Evolutionary conservation across 2,888 invertebrate genomes (phyloP), one percentile per base, ranked within the genome.

Genomic region (Dusona sp.): DNA sequence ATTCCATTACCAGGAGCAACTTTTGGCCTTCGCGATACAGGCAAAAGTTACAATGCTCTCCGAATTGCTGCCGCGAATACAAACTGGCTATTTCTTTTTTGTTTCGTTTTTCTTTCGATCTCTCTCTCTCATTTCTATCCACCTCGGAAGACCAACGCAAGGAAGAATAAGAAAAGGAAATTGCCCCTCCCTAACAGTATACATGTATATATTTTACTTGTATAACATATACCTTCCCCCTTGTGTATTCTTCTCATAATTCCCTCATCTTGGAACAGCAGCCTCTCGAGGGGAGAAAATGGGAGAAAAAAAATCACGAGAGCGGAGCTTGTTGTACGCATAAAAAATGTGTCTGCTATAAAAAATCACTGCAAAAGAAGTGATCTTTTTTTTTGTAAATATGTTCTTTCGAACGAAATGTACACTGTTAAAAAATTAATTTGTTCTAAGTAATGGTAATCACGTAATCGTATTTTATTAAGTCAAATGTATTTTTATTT

Each of bases 21-120:
- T 82, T 74, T 61, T 65, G 22, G 74, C 75, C 77, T 54, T 79
- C 70, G 29, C 61, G 73, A 25, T n/a, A 72, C 70, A 45, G 36
- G 42, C 38, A 51, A 70, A 75, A 80, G 70, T 61, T 72, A 36
- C 22, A 65, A 33, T 13, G 51, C 51, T 73, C 51, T 86, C 57
- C 48, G 61, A 72, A 65, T 80, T 82, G 51, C 78, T 74, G 74
- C 74, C 68, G 25, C 67, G 85, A 85, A 85, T 85, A 85, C 79
- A 82, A 82, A 82, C 83, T 70, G 70, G 68, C 79, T 74, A 83
- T 72, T 83, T 80, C 78, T 83, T 84, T 80, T 79, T 68, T 77
- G 38, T 65, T 77, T 45, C 54, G 33, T 13, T 57, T 57, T 54
- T 36, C 51, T 72, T 75, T 70, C 64, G 70, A 29, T 78, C 48